Conservation (phyloP, 2,797 vertebrate species). For the Falco concolor region DNA sequence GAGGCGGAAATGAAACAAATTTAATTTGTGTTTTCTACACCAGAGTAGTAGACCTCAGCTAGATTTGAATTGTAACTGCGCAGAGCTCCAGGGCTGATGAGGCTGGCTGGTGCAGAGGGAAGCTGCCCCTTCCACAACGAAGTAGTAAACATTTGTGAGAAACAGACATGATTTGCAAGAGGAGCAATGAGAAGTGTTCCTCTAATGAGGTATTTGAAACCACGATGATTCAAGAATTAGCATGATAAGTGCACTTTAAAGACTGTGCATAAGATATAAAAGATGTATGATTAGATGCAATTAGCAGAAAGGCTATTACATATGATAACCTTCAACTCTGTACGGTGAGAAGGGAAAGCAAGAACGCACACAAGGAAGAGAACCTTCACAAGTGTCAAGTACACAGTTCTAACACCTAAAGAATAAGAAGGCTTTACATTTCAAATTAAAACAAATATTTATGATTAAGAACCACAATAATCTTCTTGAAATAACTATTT, state of each 20-base stretch:
- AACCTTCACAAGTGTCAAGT: neutral
- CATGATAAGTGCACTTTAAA: neutral
- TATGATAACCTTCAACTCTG: neutral
- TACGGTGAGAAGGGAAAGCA: neutral
- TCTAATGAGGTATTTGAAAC: slow-evolving; percentile 5
- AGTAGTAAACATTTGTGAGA: neutral
- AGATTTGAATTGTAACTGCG: neutral
- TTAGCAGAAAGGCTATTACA: neutral
- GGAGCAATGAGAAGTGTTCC: neutral
- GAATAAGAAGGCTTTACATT: neutral
- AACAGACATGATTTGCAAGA: neutral
- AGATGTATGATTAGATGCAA: neutral
- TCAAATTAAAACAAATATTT: neutral
- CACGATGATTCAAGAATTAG: neutral
- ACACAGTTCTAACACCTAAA: neutral
- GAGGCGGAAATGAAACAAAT: neutral
- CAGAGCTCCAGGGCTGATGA: neutral
- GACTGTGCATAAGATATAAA: neutral
- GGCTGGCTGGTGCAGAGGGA: neutral
- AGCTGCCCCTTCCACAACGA: neutral
- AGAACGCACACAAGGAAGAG: neutral
- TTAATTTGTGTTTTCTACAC: neutral
- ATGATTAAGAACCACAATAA: neutral
- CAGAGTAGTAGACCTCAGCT: neutral
- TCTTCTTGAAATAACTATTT: neutral